Base-by-base conservation (phyloP, 2,113 vertebrate species). In the Bambusicola thoracicus region DNA sequence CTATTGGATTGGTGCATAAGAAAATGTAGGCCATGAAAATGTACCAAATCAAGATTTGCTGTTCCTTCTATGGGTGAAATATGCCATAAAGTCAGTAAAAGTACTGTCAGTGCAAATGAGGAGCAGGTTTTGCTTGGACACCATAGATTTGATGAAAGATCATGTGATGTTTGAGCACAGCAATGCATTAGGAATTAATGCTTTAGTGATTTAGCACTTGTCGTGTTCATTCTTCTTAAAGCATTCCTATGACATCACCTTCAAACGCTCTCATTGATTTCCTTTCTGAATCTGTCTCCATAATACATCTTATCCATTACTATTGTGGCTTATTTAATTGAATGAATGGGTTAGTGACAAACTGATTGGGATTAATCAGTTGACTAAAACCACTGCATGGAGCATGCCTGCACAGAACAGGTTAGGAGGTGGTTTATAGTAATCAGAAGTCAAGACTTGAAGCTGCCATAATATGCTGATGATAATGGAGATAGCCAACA, bases 221-320 rank as follows among this genome's bases (percentile, higher is more conserved):
- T 90, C 44, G 94, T 92, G 43, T 92, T 96, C 86, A 95, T 95
- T 70, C 89, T 87, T 92, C 85, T 90, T 89, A 94, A 87, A 94
- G 88, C 85, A 67, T 65, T 85, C 68, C 65, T 90, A 91, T 94
- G 93, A 92, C 94, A 91, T 96, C 93, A 94, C 70, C 90, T 92
- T 69, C 83, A 80, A 74, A 83, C 72, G 70, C 77, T 53, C 61
- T 66, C 82, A 91, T 78, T 63, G 85, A 90, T 86, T 93, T 81
- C 81, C 62, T 87, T 46, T 77, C 81, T 34, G 69, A 94, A 87
- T 89, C 91, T 77, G 79, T 58, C 89, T 89, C 68, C 80, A 21
- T 22, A 34, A 74, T 51, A 67, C 63, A 78, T 55, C 79, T 89
- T 72, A 90, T 44, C 65, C 9, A 1, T 38, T 72, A 74, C 85